Base-by-base conservation (phyloP, 2,888 invertebrate species). In the Drosophila flavopinicola region DNA sequence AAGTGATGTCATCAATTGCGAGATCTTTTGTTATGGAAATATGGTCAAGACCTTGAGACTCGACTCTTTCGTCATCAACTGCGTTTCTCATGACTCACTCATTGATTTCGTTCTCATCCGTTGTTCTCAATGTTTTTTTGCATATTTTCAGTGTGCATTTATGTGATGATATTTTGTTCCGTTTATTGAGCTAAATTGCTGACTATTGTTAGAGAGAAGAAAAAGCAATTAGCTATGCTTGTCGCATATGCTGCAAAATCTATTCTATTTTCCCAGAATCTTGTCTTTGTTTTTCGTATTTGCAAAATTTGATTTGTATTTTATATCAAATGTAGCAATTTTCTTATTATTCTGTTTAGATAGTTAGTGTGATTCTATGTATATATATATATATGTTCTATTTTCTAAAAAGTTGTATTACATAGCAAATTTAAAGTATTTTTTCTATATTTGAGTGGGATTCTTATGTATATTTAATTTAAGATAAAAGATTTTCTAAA, bases 1-100 rank as follows among this genome's bases (percentile, higher is more conserved):
- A 33, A 44, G 53, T 66, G 57, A 69, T 69, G 63, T 75, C 74
- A 74, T 74, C 66, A 53, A 44, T 39, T 37, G 39, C 44, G 53
- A 63, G 56, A 44, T 48, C 45, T 51, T 57, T 48, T 53, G 47
- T 51, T 66, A 58, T 73, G 45, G 13, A 27, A 64, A 69, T 54
- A 54, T 59, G 58, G 56, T 56, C 39, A 53, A 72, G 64, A 68
- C 75, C 73, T 75, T 74, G 61, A 7, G 32, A n/a, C 9, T 30
- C 27, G 30, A 20, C 35, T 44, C 15, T 47, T 25, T 44, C 11
- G 49, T 45, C 49, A 32, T 66, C 45, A 32, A n/a, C 17, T 29
- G 24, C n/a, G 60, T 7, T 42, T 37, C 17, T 27, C 11, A 57
- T 69, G 68, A 69, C 13, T 69, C 69, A 69, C 30, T 27, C 17